Percentiles rank a stretch among this genome's conserved stretches.
Conservation (phyloP, 2,888 invertebrate genomes). For the Hymenopus coronatus region DNA sequence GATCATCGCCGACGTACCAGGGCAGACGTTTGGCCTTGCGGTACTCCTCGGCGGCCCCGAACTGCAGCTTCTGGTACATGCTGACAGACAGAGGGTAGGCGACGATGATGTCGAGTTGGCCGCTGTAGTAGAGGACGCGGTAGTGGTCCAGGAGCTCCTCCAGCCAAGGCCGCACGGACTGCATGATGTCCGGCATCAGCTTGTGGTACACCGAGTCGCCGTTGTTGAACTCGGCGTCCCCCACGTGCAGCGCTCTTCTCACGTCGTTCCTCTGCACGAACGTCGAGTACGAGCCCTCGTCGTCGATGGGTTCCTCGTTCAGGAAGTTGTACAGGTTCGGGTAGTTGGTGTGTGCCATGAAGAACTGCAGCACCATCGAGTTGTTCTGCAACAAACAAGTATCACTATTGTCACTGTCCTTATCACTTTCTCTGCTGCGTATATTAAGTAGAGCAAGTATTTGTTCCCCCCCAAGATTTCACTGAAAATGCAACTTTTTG, state of each 20-base stretch:
- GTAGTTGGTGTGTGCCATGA: neutral
- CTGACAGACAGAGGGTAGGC: conserved; percentile 52
- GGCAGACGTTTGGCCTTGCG: conserved; percentile 40
- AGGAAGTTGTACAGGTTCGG: conserved; percentile 49
- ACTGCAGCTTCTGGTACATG: conserved; percentile 46
- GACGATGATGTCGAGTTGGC: conserved; percentile 60
- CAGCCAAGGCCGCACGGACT: conserved; percentile 57
- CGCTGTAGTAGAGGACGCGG: conserved; percentile 42
- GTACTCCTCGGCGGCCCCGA: conserved; percentile 45
- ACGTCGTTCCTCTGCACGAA: conserved; percentile 49
- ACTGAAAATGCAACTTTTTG: no score
- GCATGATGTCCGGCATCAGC: conserved; percentile 55
- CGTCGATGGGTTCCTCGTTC: conserved; percentile 45
- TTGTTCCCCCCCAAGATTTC: no score
- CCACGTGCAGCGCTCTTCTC: conserved; percentile 53
- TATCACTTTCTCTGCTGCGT: no score
- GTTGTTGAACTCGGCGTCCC: conserved; percentile 53
- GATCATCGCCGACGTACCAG: conserved; percentile 44
- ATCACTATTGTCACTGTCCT: no score
- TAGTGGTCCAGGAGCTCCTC: conserved; percentile 52
- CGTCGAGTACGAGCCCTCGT: conserved; percentile 39
- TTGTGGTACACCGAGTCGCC: conserved; percentile 52
- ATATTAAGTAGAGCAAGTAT: no score
- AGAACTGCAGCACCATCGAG: neutral
- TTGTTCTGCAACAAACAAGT: neutral